Evolutionary conservation across 2,113 vertebrate genomes (phyloP).

Genomic region (Merops nubicus): DNA sequence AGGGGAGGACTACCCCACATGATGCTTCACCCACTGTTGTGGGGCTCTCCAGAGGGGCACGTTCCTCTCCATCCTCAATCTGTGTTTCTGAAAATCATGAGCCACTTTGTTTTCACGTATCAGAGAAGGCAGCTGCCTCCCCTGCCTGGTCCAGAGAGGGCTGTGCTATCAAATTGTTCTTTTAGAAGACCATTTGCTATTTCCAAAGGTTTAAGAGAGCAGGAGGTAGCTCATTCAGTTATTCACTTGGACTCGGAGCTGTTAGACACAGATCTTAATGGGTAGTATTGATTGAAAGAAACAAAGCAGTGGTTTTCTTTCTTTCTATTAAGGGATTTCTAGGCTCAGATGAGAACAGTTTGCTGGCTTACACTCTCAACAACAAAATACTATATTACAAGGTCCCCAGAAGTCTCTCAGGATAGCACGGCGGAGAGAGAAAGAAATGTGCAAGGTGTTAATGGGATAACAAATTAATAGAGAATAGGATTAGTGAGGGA

Average conservation of each 20-base stretch:
- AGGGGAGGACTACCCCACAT: background rate
- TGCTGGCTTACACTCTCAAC: background rate
- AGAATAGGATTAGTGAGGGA: conserved; percentile 7
- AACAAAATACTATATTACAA: conserved; percentile 34
- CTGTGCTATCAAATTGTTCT: conserved; percentile 23
- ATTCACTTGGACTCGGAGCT: conserved; percentile 33
- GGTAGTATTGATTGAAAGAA: conserved; percentile 69
- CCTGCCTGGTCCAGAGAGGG: background rate
- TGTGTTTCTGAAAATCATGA: background rate
- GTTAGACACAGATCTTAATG: conserved; percentile 68
- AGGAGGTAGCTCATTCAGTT: conserved; percentile 47
- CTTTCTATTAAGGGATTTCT: conserved; percentile 34
- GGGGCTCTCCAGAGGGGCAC: background rate
- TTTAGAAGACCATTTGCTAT: conserved; percentile 39
- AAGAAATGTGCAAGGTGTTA: conserved; percentile 37
- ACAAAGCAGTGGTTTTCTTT: conserved; percentile 50
- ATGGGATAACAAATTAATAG: conserved; percentile 50
- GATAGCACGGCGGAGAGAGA: background rate
- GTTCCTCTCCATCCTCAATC: background rate
- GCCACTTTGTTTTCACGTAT: background rate
- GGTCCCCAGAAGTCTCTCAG: conserved; percentile 16
- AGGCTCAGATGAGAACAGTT: conserved; percentile 30
- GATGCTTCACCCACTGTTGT: accelerated
- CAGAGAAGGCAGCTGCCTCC: background rate
- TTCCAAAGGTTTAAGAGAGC: conserved; percentile 51